These are phyloP conservation scores for Octodonta nipae DNA, from an alignment of 2,888 invertebrate species.

Conservation along the genomic window DNA sequence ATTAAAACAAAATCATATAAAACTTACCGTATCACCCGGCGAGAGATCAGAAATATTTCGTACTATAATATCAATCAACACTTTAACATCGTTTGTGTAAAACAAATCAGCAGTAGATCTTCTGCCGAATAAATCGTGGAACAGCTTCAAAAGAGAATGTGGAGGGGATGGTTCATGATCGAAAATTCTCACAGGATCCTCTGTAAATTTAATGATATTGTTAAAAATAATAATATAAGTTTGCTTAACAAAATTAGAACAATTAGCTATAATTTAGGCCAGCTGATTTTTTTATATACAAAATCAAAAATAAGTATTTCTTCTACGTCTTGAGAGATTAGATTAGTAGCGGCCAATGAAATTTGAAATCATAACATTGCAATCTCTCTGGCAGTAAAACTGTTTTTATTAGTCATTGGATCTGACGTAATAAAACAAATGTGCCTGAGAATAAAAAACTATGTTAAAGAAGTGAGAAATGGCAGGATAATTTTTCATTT, in stretches of 20 bases:
- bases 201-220: conserved; percentile 37
- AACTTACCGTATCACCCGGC: conserved; percentile 64
- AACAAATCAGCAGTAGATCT: conserved; percentile 71
- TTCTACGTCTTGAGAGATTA: no score
- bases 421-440: no score
- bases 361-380: no score
- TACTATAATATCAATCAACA: conserved; percentile 83
- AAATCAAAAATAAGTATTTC: no score
- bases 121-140: conserved; percentile 71
- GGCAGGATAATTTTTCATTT: no score
- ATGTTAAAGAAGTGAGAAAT: no score
- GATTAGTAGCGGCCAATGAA: no score
- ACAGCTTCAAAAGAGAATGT: conserved; percentile 79
- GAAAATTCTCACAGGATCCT: conserved; percentile 76
- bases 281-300: no score
- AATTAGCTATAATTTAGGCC: no score
- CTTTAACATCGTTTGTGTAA: conserved; percentile 90
- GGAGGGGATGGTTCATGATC: conserved; percentile 67
- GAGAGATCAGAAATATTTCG: conserved; percentile 81
- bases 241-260: background rate
- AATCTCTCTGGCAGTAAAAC: no score
- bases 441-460: no score
- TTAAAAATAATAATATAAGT: background rate
- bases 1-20: conserved; percentile 2
- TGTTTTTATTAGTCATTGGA: no score